Percentiles rank a stretch among this genome's conserved stretches.
Evolutionary conservation across 2,888 invertebrate genomes (phyloP).

Genomic region (Macrostomum cliftonense): DNA sequence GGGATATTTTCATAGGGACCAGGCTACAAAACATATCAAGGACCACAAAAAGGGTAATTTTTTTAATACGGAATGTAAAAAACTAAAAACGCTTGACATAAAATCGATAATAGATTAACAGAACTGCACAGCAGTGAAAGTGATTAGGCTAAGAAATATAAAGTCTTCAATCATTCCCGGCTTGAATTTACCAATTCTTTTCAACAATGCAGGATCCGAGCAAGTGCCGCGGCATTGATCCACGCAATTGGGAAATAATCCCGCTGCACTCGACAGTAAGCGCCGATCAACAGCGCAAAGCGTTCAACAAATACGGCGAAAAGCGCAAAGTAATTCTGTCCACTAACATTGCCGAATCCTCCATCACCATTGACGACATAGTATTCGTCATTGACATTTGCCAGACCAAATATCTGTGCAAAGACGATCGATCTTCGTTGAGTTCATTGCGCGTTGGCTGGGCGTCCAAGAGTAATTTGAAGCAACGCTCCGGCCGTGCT

Average conservation of each 20-base stretch:
- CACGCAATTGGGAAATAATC: slow-evolving; percentile 16
- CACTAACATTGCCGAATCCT: slow-evolving; percentile 94
- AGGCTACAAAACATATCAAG: too few species aligned
- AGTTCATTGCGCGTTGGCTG: slow-evolving; percentile 58
- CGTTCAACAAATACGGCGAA: slow-evolving; percentile 48
- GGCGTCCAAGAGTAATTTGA: slow-evolving; percentile 73
- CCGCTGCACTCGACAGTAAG: slow-evolving; percentile 52
- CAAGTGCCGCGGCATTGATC: background rate
- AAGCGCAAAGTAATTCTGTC: slow-evolving; percentile 73
- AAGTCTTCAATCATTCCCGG: too few species aligned
- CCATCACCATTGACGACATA: slow-evolving; percentile 91
- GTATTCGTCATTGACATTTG: slow-evolving; percentile 92
- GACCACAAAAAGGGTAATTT: too few species aligned
- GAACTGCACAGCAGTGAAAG: too few species aligned
- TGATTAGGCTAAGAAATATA: too few species aligned
- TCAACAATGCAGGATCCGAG: too few species aligned
- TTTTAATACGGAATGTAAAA: too few species aligned
- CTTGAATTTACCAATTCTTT: too few species aligned
- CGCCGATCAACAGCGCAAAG: slow-evolving; percentile 51
- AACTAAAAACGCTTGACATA: too few species aligned
- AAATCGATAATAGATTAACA: too few species aligned
- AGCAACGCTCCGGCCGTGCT: slow-evolving; percentile 63
- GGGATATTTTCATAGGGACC: too few species aligned
- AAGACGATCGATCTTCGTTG: slow-evolving; percentile 58
- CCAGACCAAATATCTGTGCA: slow-evolving; percentile 59